phyloP scores from a whole-genome alignment of 1,140 invertebrate genomes.

The Lethrus apterus region DNA sequence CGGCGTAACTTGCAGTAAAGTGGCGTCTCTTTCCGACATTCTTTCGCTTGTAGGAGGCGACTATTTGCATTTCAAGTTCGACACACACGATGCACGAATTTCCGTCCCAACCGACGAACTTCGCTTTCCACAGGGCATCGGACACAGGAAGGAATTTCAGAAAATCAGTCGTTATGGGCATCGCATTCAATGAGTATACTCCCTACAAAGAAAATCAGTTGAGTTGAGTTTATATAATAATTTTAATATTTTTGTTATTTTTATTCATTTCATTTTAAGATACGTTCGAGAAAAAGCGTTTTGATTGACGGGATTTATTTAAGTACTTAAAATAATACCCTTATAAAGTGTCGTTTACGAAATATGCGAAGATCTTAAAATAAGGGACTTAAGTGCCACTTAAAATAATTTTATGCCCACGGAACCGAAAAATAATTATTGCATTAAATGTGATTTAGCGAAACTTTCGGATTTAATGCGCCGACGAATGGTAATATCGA shows the following conservation, averaged over 20 bases:
- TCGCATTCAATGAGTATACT: constrained; percentile 18
- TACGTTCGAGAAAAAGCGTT: no score
- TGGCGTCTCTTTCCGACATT: constrained; percentile 1
- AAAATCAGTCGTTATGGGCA: constrained; percentile 19
- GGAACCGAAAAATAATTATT: no score
- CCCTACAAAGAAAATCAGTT: constrained; percentile 23
- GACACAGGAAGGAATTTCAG: constrained; percentile 21
- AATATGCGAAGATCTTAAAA: no score
- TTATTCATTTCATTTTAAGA: constrained; percentile 6
- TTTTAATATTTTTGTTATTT: not conserved
- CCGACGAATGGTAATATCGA: no score
- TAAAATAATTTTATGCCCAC: no score
- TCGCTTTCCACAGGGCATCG: constrained; percentile 26
- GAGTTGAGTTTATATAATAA: not conserved
- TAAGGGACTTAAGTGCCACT: no score
- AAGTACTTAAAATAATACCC: no score
- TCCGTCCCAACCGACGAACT: constrained; percentile 18
- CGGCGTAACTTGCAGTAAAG: not conserved
- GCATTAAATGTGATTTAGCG: no score
- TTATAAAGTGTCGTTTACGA: no score
- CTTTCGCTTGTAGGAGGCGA: not conserved
- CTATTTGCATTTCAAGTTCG: constrained; percentile 21
- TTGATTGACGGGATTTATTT: no score
- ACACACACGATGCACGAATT: constrained; percentile 21
- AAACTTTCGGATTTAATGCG: no score